Percentiles rank a stretch among this genome's conserved stretches.
Evolutionary conservation across 2,113 vertebrate genomes (phyloP).

Genomic region (Nibea albiflora): DNA sequence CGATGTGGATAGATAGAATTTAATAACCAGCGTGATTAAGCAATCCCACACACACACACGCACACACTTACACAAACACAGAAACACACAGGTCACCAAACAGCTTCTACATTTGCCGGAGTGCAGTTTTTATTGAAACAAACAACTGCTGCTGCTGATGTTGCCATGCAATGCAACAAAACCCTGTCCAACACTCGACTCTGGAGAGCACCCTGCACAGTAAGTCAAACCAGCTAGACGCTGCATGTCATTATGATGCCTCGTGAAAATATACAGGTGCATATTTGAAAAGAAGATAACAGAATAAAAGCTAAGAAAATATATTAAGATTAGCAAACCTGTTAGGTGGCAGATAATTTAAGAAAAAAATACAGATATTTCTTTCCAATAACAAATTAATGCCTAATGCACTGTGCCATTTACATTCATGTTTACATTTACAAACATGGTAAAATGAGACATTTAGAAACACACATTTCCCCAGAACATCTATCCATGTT

Average conservation of each 20-base stretch:
- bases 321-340: background rate
- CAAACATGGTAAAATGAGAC: no score
- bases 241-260: background rate
- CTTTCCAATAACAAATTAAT: slow-evolving; percentile 4
- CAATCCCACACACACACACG: background rate
- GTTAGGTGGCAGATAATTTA: background rate
- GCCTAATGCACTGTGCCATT: background rate
- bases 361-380: slow-evolving; percentile 8
- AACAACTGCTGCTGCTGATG: slow-evolving; percentile 19
- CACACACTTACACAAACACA: background rate
- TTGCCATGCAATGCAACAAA: slow-evolving; percentile 6
- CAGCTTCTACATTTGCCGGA: slow-evolving; percentile 44
- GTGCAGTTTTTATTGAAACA: slow-evolving; percentile 45
- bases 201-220: background rate
- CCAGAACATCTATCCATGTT: background rate
- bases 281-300: background rate
- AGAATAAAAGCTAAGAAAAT: background rate
- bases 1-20: background rate
- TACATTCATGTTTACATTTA: background rate
- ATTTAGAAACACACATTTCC: background rate
- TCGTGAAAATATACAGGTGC: background rate
- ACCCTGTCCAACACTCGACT: background rate
- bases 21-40: background rate
- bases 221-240: background rate
- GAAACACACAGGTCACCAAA: background rate